phyloP scores from a whole-genome alignment of 2,888 invertebrate genomes.

The Graphium colonna region DNA sequence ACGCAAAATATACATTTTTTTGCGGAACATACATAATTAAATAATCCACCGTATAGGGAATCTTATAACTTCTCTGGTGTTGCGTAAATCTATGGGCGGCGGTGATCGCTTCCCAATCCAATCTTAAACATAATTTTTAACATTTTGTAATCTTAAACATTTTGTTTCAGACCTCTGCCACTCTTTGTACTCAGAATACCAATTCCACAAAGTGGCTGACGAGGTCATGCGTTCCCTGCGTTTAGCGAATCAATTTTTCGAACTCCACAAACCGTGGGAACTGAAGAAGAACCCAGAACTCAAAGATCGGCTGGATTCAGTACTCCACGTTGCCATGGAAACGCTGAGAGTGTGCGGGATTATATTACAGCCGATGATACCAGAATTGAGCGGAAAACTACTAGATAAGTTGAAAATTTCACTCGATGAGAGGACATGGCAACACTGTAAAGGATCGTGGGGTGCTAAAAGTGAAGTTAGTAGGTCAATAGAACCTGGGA shows the following conservation, averaged over 20 bases:
- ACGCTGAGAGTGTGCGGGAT: conserved; percentile 86
- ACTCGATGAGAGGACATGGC: conserved; percentile 52
- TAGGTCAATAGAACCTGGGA: conserved; percentile 61
- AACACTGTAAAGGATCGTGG: conserved; percentile 64
- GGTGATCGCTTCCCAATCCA: too few species aligned
- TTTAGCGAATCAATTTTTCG: conserved; percentile 91
- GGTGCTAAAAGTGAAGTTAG: conserved; percentile 51
- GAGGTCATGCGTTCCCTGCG: conserved; percentile 86
- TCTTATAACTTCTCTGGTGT: too few species aligned
- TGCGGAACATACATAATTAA: too few species aligned
- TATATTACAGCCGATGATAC: conserved; percentile 92
- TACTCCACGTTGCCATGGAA: conserved; percentile 92
- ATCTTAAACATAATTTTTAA: too few species aligned
- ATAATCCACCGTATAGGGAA: too few species aligned
- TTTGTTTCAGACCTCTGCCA: conserved; percentile 84
- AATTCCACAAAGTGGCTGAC: conserved; percentile 92
- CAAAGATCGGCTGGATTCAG: conserved; percentile 82
- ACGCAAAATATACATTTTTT: too few species aligned
- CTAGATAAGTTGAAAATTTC: conserved; percentile 83
- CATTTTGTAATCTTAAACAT: too few species aligned
- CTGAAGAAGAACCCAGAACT: conserved; percentile 82
- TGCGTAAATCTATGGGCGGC: too few species aligned
- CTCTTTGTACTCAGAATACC: conserved; percentile 85
- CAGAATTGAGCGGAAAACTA: conserved; percentile 83
- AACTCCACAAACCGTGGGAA: conserved; percentile 93